Evolutionary conservation across 2,113 vertebrate species (phyloP), one percentile per base, ranked within the genome.

Genomic region (Brachypteracias leptosomus): DNA sequence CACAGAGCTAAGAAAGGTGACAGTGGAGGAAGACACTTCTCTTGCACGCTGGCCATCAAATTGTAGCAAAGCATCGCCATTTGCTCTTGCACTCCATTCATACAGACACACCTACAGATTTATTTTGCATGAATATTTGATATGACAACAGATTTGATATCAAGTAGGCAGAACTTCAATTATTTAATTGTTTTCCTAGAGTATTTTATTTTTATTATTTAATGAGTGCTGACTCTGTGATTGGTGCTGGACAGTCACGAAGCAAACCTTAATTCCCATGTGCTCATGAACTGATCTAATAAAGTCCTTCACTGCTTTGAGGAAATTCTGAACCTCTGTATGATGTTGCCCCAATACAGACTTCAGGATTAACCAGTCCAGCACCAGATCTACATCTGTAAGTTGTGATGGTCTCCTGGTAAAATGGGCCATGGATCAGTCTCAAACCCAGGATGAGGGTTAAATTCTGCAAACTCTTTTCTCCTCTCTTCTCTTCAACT

Each of bases 151-250:
- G 85, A 93, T 91, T 94, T 96, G 42, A 95, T 86, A 91, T 88
- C 95, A 97, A 94, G 76, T 77, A 91, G 73, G 73, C 26, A 85
- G 93, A 95, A 80, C 90, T 62, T 96, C 85, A 97, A 97, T 95
- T 96, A 97, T 96, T 97, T 96, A 97, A 97, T 95, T 95, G 91
- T 94, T 96, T 97, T 97, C 82, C 61, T 93, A 70, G 63, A 93
- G 76, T 88, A 80, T 97, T 96, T 97, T 96, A 93, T 93, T 96
- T 96, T 97, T 96, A 88, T 92, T 94, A 46, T 73, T 85, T 94
- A 90, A 83, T 80, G 85, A 88, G 36, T 57, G 26, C 28, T 96
- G 85, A 93, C 52, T 74, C 84, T 75, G 47, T 49, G 70, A 78
- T 62, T 2, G 5, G 44, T 68, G 44, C 57, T 82, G 80, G 68